phyloP scores from a whole-genome alignment of 2,888 invertebrate genomes.

The Campoletis raptor region DNA sequence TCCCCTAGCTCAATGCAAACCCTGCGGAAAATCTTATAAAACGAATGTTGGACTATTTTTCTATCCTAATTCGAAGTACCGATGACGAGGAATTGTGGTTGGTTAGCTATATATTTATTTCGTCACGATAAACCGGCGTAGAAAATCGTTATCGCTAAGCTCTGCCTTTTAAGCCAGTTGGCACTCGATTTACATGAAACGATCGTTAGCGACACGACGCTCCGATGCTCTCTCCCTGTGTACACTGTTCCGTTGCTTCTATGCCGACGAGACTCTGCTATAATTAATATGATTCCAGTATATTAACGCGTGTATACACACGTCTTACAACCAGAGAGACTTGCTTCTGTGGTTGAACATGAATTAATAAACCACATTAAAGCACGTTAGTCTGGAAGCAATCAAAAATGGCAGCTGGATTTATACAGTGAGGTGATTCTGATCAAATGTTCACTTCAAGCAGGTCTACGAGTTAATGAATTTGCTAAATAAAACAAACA shows the following conservation, averaged over 20 bases:
- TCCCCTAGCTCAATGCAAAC: not conserved
- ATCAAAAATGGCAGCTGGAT: conserved; percentile 38
- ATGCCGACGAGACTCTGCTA: conserved; percentile 19
- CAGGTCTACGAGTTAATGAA: not conserved
- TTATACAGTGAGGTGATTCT: not conserved
- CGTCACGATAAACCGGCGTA: conserved; percentile 49
- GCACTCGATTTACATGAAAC: conserved; percentile 72
- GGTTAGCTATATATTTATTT: conserved; percentile 41
- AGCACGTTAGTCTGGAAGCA: not conserved
- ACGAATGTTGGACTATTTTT: conserved; percentile 13
- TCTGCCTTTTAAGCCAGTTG: conserved; percentile 69
- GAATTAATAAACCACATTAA: conserved; percentile 61
- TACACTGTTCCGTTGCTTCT: conserved; percentile 23
- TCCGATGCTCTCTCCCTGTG: conserved; percentile 60
- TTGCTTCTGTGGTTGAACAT: conserved; percentile 57
- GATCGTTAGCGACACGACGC: conserved; percentile 73
- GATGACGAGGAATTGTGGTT: not conserved
- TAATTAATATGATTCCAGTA: conserved; percentile 66
- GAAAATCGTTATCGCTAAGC: conserved; percentile 69
- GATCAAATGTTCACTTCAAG: not conserved
- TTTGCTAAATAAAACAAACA: not conserved
- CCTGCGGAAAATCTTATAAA: conserved; percentile 12
- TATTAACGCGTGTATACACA: conserved; percentile 56
- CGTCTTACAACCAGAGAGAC: conserved; percentile 42
- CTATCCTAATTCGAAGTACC: not conserved